Base-by-base conservation (phyloP, 2,797 vertebrate genomes). In the Chaenodraco wilsoni region DNA sequence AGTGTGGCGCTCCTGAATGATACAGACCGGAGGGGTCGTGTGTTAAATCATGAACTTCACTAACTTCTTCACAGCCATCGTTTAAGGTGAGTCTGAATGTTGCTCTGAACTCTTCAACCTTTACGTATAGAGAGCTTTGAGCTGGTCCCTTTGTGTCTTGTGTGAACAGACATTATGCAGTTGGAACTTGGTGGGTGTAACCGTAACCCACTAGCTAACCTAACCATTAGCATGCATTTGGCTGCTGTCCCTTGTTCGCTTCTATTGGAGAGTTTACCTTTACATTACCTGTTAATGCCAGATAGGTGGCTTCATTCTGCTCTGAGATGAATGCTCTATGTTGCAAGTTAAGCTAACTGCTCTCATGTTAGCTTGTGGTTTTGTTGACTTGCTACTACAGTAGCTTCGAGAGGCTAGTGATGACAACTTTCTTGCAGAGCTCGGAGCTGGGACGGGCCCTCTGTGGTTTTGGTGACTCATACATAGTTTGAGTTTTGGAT, bases 391-490 rank as follows among this genome's bases (percentile, higher is more conserved):
- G 43, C 49, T 46, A 54, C 73, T 54, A 23, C 23, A 23, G 23
- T 23, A 76, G 71, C 84, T 48, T 8, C 15, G 40, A 37, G 33
- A 78, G 11, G 85, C 84, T 82, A 77, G 68, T 75, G 44, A 84
- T 90, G 86, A 85, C 87, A 91, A 90, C 83, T 91, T 89, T 78
- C 2, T 49, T 46, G n/a, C 45, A 60, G 33, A 74, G 46, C 67
- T 19, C 49, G 9, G 16, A 61, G 57, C 52, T 69, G 51, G 66
- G 44, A 66, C 27, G 8, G 76, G 61, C 69, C 69, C 49, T 74
- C 33, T 40, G 14, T 70, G 74, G 40, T 71, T 48, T 55, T 3
- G 62, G 46, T 77, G 69, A 72, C 58, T 76, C 81, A 62, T 5
- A 4, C 54, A 41, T 4, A 3, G 40, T 33, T 40, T 50, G 19